Evolutionary conservation across 23 tunicate genomes (phyloP).

Genomic region (Trididemnum miniatum): DNA sequence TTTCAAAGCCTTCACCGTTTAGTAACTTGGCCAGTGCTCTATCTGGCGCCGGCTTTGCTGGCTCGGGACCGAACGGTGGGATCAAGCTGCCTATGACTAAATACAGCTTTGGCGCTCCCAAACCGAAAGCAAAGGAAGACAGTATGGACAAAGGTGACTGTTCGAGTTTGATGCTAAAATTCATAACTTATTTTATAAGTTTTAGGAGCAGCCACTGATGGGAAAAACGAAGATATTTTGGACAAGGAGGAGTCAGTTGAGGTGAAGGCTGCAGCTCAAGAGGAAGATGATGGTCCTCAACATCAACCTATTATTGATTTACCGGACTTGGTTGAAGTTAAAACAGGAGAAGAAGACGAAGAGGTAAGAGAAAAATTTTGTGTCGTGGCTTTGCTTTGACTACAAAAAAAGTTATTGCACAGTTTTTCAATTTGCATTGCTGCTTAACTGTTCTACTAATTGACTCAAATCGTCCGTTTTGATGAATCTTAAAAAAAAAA

Average conservation of each 20-base stretch:
- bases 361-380: constrained; percentile 37
- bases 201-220: too few relatives aligned
- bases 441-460: too few relatives aligned
- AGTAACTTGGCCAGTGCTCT: constrained; percentile 45
- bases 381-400: background rate
- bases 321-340: constrained; percentile 67
- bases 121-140: constrained; percentile 1
- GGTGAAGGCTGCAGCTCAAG: background rate
- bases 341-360: constrained; percentile 98
- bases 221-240: too few relatives aligned
- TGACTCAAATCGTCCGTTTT: too few relatives aligned
- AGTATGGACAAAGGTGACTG: background rate
- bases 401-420: too few relatives aligned
- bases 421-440: too few relatives aligned
- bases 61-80: constrained; percentile 30
- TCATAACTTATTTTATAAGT: too few relatives aligned
- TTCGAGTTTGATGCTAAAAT: too few relatives aligned
- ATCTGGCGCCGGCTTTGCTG: constrained; percentile 17
- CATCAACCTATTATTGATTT: constrained; percentile 65
- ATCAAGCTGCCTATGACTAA: constrained; percentile 13
- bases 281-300: constrained; percentile 57
- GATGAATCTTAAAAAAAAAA: too few relatives aligned
- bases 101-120: constrained; percentile 50
- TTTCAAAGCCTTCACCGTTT: constrained; percentile 39
- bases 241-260: background rate